Evolutionary conservation across 2,888 invertebrate species (phyloP).

Genomic region (Phasia obesa): DNA sequence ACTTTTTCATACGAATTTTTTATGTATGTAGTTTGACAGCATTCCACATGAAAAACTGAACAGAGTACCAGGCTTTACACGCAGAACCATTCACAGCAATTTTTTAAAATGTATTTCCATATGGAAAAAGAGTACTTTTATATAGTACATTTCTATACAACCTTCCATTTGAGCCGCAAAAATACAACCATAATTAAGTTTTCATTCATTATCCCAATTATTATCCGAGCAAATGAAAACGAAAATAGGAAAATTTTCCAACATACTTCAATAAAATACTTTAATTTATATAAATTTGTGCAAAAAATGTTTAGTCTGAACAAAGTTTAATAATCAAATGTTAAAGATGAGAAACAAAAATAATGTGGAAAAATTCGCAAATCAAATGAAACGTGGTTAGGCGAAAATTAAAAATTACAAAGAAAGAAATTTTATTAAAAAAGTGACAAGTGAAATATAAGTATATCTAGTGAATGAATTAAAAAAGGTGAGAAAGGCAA

Average conservation of each 20-base stretch:
- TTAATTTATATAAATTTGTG: slow-evolving; percentile 51
- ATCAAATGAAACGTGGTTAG: slow-evolving; percentile 67
- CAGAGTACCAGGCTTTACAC: no score
- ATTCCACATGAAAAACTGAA: no score
- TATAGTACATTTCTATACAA: slow-evolving; percentile 21
- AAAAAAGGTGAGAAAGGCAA: slow-evolving; percentile 34
- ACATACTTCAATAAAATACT: slow-evolving; percentile 49
- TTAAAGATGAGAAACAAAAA: slow-evolving; percentile 59
- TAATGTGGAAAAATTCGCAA: slow-evolving; percentile 35
- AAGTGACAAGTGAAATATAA: slow-evolving; percentile 66
- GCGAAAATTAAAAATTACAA: slow-evolving; percentile 47
- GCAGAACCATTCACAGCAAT: no score
- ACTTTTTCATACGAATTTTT: no score
- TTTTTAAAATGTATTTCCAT: not conserved
- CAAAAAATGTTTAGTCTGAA: slow-evolving; percentile 40
- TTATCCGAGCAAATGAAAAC: slow-evolving; percentile 67
- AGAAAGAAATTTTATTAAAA: slow-evolving; percentile 51
- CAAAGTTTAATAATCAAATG: slow-evolving; percentile 19
- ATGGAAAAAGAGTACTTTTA: not conserved
- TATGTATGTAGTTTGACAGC: no score
- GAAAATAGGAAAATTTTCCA: slow-evolving; percentile 65
- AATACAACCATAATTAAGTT: slow-evolving; percentile 54
- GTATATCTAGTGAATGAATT: slow-evolving; percentile 35
- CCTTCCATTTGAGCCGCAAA: not conserved
- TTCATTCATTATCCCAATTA: slow-evolving; percentile 63